Evolutionary conservation across 2,113 vertebrate genomes (phyloP), one percentile per base, ranked within the genome.

Genomic region (Corythaixoides concolor): DNA sequence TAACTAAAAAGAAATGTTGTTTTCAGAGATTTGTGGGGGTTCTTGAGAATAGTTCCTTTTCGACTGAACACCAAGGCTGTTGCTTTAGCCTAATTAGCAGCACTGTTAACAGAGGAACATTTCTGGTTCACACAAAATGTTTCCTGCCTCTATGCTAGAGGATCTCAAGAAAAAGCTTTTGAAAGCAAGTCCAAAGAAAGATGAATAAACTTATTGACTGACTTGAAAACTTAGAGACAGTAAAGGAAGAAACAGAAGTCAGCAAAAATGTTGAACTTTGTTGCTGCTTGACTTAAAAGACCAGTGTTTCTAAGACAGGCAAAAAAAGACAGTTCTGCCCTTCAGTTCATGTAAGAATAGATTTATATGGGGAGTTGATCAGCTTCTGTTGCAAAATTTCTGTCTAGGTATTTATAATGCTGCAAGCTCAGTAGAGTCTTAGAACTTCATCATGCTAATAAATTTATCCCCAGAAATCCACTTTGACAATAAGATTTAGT

Each of bases 261-360:
- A 53, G 24, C 6, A 66, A 88, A 72, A 79, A 9, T 3, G 12
- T 62, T 35, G 15, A 49, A 85, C 8, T 22, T 82, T 33, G 1
- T 12, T 85, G 6, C 8, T 80, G 11, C 3, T 82, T 73, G 9
- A 23, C 13, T 50, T 68, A 68, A 73, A 89, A 56, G 3, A 15
- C 2, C 2, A 3, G 26, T 26, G 8, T 53, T 87, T 72, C 24
- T 60, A 24, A 12, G 19, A 21, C 8, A 49, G 82, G 49, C 2
- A 39, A n/a, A 59, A 59, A 56, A 39, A 28, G 8, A 17, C 0
- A 0, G 11, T 33, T 70, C 26, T 63, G 4, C 3, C 3, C 7
- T 69, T 73, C 32, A 32, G 15, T 83, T 83, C 20, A 27, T 9
- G 17, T 2, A 50, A 74, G 5, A 30, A 62, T 7, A 37, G 14